phyloP scores from a whole-genome alignment of 2,888 invertebrate genomes.

The Colostygia pectinataria region DNA sequence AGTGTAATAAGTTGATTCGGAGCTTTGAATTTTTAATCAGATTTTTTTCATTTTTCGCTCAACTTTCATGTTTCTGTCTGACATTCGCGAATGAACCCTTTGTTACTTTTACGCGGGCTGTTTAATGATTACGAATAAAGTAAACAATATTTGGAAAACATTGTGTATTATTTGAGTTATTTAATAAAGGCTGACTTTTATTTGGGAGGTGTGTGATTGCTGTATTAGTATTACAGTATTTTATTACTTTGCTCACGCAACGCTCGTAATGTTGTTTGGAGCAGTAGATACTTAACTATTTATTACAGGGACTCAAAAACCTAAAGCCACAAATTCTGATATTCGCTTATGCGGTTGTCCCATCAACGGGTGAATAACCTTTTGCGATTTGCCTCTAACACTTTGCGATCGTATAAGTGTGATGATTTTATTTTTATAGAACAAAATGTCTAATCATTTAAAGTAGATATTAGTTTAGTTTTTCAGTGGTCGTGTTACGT shows the following conservation, averaged over 20 bases:
- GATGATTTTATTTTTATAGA: too few relatives aligned
- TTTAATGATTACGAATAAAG: constrained; percentile 15
- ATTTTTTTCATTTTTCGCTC: constrained; percentile 24
- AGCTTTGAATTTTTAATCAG: constrained; percentile 32
- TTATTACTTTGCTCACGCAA: constrained; percentile 4
- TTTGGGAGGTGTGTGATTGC: constrained; percentile 10
- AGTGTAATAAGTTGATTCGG: constrained; percentile 33
- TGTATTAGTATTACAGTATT: constrained; percentile 10
- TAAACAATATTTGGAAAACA: constrained; percentile 19
- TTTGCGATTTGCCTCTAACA: too few relatives aligned
- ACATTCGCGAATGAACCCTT: constrained; percentile 27
- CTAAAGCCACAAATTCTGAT: too few relatives aligned
- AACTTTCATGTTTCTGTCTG: constrained; percentile 29
- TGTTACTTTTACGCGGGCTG: constrained; percentile 16
- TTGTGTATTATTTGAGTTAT: constrained; percentile 17
- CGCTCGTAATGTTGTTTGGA: not conserved
- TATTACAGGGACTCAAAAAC: not conserved
- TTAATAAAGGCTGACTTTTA: constrained; percentile 18
- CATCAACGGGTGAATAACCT: too few relatives aligned
- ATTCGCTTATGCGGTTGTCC: too few relatives aligned
- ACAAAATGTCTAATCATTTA: too few relatives aligned
- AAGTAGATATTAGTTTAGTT: too few relatives aligned
- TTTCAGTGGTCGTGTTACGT: too few relatives aligned
- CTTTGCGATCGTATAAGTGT: too few relatives aligned
- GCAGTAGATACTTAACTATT: not conserved